phyloP scores from a whole-genome alignment of 2,797 vertebrate species.

The Gadopsis bispinosus region DNA sequence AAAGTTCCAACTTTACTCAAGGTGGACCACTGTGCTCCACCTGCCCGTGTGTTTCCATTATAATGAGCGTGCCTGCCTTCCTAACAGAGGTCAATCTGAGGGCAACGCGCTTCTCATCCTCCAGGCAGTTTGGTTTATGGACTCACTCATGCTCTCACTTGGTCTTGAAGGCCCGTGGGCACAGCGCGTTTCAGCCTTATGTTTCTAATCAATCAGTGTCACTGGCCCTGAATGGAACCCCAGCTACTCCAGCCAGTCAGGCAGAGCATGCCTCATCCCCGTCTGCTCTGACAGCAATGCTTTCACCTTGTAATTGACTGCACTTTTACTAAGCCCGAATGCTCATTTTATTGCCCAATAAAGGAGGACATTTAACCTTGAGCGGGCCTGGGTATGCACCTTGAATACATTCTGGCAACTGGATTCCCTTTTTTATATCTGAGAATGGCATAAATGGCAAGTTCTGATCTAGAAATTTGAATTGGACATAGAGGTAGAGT shows the following conservation, averaged over 20 bases:
- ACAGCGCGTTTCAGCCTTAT: conserved; percentile 36
- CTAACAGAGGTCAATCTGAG: conserved; percentile 55
- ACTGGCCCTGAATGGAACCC: conserved; percentile 51
- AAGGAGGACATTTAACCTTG: conserved; percentile 41
- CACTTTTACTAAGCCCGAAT: conserved; percentile 36
- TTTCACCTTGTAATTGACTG: conserved; percentile 51
- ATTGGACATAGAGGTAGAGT: conserved; percentile 1
- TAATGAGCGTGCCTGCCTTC: conserved; percentile 26
- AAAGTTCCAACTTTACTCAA: conserved; percentile 9
- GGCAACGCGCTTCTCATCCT: conserved; percentile 37
- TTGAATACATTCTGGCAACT: conserved; percentile 14
- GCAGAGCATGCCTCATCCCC: conserved; percentile 20
- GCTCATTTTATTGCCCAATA: conserved; percentile 43
- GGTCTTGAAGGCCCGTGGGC: conserved; percentile 25
- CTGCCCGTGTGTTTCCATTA: conserved; percentile 33
- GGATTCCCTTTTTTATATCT: not conserved
- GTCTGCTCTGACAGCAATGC: conserved; percentile 46
- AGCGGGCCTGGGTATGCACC: conserved; percentile 16
- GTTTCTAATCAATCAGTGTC: conserved; percentile 63
- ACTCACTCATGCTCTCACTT: conserved; percentile 26
- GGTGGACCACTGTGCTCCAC: conserved; percentile 20
- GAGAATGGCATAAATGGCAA: not conserved
- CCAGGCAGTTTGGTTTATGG: conserved; percentile 50
- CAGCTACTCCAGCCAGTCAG: conserved; percentile 46
- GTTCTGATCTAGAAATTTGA: conserved; percentile 20